phyloP scores from a whole-genome alignment of 2,888 invertebrate species.

The Plebejus melissa region DNA sequence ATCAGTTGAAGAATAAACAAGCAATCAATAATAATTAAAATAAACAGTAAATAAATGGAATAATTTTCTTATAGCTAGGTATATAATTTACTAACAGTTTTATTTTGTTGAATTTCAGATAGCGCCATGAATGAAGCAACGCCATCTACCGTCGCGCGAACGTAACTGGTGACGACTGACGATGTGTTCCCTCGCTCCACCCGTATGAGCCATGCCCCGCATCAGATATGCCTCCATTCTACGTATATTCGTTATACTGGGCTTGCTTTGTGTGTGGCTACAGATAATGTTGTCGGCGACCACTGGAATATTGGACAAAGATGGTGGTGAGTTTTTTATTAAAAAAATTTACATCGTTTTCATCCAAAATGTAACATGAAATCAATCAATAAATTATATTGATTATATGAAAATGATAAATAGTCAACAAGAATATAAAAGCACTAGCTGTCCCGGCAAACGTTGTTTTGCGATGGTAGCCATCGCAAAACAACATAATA shows the following conservation, averaged over 20 bases:
- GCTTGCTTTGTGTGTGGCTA: slow-evolving; percentile 66
- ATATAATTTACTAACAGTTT: not conserved
- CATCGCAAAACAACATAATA: no score
- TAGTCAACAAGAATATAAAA: no score
- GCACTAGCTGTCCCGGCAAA: no score
- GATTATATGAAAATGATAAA: no score
- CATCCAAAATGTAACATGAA: no score
- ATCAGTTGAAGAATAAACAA: not conserved
- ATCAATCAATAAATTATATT: no score
- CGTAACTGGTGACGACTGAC: slow-evolving; percentile 32
- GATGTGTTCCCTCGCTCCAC: slow-evolving; percentile 28
- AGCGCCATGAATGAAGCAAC: slow-evolving; percentile 25
- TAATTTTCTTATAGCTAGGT: no score
- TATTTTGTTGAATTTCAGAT: not conserved
- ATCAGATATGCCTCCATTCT: slow-evolving; percentile 67
- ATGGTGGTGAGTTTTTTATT: slow-evolving; percentile 49
- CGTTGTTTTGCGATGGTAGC: no score
- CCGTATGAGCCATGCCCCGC: slow-evolving; percentile 63
- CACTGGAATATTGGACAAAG: slow-evolving; percentile 55
- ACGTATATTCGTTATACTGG: slow-evolving; percentile 61
- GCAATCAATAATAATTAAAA: not conserved
- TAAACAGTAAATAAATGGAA: no score
- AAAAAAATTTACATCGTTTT: not conserved
- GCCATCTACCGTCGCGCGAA: slow-evolving; percentile 32
- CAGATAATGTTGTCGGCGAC: slow-evolving; percentile 70